Percentiles rank a stretch among this genome's conserved stretches.
phyloP scores from a whole-genome alignment of 2,113 vertebrate genomes.

The Stegostoma tigrinum region DNA sequence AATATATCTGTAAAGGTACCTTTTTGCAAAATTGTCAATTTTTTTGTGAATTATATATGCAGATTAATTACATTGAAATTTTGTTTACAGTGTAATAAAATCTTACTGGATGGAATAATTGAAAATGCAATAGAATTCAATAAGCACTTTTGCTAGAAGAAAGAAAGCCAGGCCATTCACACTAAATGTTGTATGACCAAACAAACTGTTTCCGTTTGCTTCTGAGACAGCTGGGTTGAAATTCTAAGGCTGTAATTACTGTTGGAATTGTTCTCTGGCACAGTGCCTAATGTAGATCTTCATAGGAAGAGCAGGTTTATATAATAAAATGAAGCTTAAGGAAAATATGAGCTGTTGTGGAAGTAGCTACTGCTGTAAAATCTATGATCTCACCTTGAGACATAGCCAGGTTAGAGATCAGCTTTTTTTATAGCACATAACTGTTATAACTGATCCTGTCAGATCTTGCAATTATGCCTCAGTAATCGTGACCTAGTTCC shows the following conservation, averaged over 20 bases:
- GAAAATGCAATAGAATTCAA: slow-evolving; percentile 4
- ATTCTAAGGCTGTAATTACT: slow-evolving; percentile 61
- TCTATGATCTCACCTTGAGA: slow-evolving; percentile 64
- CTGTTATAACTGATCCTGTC: not conserved
- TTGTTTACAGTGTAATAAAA: not conserved
- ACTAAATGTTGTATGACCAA: slow-evolving; percentile 62
- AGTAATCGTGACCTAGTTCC: not conserved
- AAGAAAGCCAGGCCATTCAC: slow-evolving; percentile 51
- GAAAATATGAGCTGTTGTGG: slow-evolving; percentile 61
- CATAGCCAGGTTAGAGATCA: not conserved
- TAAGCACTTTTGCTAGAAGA: slow-evolving; percentile 58
- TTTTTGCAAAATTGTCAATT: not conserved
- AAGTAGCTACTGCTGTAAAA: slow-evolving; percentile 54
- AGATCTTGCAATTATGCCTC: not conserved
- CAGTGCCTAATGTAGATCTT: slow-evolving; percentile 48
- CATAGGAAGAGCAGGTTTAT: slow-evolving; percentile 49
- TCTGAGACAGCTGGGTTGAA: slow-evolving; percentile 63
- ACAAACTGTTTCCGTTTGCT: slow-evolving; percentile 56
- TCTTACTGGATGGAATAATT: not conserved
- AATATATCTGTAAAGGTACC: not conserved
- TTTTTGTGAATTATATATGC: not conserved
- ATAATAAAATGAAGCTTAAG: slow-evolving; percentile 47
- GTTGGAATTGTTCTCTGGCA: slow-evolving; percentile 53
- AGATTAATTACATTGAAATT: not conserved
- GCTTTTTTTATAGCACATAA: not conserved